Evolutionary conservation across 2,113 vertebrate genomes (phyloP).

Genomic region (Halichoerus grypus): DNA sequence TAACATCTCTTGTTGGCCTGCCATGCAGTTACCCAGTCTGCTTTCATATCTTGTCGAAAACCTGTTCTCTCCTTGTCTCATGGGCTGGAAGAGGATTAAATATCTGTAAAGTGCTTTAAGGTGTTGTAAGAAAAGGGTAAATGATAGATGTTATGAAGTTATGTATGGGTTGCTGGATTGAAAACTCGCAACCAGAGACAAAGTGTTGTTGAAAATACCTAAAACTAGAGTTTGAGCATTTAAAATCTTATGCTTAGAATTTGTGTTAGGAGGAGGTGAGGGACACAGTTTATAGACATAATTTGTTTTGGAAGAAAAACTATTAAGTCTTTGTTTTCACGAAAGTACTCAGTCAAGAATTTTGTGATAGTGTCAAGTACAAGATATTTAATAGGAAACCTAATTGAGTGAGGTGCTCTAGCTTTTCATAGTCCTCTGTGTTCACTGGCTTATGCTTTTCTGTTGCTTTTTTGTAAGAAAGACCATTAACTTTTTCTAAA

Average conservation of each 20-base stretch:
- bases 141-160: background rate
- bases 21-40: background rate
- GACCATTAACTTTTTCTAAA: background rate
- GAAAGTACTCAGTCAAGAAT: background rate
- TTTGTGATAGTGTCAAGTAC: background rate
- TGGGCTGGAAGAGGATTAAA: background rate
- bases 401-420: background rate
- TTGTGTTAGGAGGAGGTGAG: background rate
- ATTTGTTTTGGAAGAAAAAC: constrained; percentile 57
- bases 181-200: background rate
- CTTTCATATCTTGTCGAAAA: background rate
- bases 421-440: background rate
- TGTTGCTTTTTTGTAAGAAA: background rate
- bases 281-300: background rate
- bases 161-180: background rate
- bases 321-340: background rate
- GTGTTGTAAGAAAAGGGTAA: constrained; percentile 20
- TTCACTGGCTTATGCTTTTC: background rate
- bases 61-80: background rate
- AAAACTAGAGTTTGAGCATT: background rate
- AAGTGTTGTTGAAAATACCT: constrained; percentile 24
- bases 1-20: background rate
- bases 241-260: background rate
- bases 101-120: background rate
- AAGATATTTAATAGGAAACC: background rate